Conservation (phyloP, 2,113 vertebrate genomes). For the Tragelaphus scriptus region DNA sequence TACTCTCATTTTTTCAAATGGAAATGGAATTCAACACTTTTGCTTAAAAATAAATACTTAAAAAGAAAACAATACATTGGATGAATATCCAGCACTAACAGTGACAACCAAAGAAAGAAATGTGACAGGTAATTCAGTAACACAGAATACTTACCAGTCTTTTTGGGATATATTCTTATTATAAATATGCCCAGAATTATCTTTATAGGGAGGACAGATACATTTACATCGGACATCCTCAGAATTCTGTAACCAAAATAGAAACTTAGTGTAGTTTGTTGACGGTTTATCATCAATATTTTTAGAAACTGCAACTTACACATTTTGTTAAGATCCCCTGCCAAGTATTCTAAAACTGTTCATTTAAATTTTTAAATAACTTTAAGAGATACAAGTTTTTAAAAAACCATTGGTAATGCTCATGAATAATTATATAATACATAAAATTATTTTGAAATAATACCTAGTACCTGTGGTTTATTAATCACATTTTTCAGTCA, state of each 20-base stretch:
- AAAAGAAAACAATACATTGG: background rate
- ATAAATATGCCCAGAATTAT: constrained; percentile 91
- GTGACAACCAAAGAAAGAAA: constrained; percentile 1
- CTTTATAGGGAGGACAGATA: constrained; percentile 98
- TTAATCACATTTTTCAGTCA: background rate
- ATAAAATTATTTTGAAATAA: constrained; percentile 38
- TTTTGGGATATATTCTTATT: constrained; percentile 98
- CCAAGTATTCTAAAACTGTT: constrained; percentile 21
- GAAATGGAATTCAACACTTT: constrained; percentile 19
- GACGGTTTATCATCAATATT: background rate
- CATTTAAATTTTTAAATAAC: constrained; percentile 21
- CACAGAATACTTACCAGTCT: constrained; percentile 89
- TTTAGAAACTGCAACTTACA: background rate
- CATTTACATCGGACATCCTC: constrained; percentile 98
- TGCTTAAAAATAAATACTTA: constrained; percentile 38
- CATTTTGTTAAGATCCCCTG: background rate
- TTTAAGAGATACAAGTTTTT: background rate
- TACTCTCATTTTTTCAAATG: constrained; percentile 3
- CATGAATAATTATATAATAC: constrained; percentile 11
- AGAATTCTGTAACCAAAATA: constrained; percentile 85
- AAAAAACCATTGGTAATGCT: background rate
- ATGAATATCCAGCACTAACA: background rate
- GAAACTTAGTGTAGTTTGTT: constrained; percentile 32
- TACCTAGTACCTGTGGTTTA: constrained; percentile 12
- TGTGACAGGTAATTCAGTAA: background rate